A percentile compares a stretch with the other conserved stretches of the same genome.
Evolutionary conservation across 2,888 invertebrate genomes (phyloP).

Genomic region (Acrocyrtus sp.): DNA sequence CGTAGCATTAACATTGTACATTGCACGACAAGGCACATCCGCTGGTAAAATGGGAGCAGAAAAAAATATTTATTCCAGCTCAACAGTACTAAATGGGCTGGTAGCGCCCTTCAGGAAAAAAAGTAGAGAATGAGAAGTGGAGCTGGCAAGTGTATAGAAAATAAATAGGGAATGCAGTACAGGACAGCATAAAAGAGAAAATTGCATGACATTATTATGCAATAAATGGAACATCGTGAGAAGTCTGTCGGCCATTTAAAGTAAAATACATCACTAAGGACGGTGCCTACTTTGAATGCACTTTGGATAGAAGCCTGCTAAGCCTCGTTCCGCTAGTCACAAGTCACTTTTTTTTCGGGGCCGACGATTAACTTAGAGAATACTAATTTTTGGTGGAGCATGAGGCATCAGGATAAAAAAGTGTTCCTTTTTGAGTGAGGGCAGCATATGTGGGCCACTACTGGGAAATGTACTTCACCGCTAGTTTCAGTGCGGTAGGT

Average conservation of each 20-base stretch:
- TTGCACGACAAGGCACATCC: no score
- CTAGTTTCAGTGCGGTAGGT: no score
- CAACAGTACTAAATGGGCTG: slow-evolving; percentile 9
- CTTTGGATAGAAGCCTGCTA: no score
- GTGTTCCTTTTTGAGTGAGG: no score
- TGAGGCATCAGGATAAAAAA: slow-evolving; percentile 1
- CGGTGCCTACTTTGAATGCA: neutral
- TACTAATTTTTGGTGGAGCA: neutral
- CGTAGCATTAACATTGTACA: no score
- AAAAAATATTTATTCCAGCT: no score
- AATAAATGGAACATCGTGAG: slow-evolving; percentile 5
- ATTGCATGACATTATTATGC: slow-evolving; percentile 6
- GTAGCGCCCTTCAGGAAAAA: no score
- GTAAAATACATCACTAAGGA: neutral
- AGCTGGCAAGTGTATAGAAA: neutral
- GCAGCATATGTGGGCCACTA: no score
- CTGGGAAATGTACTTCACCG: no score
- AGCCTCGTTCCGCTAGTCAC: no score
- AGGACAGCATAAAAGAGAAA: neutral
- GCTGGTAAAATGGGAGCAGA: neutral
- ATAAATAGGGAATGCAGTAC: neutral
- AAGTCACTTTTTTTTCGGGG: slow-evolving; percentile 1
- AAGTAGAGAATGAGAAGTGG: neutral
- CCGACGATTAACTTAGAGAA: no score
- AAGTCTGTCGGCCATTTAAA: slow-evolving; percentile 1